Evolutionary conservation across 2,113 vertebrate species (phyloP).

Genomic region (Hippocampus mohnikei): DNA sequence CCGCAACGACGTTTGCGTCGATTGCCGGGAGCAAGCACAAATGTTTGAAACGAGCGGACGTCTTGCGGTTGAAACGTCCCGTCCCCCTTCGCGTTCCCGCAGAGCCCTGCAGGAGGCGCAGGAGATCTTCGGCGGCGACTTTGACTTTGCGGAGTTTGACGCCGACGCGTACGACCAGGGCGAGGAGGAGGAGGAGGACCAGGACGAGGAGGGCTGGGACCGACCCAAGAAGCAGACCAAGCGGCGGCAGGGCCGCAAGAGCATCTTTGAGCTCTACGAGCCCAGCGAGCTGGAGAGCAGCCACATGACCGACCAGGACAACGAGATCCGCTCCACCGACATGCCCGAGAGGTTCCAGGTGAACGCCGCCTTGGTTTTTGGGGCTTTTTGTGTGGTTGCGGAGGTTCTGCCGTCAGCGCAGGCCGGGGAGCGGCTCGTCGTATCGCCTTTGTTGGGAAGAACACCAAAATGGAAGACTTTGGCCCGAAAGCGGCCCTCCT

Average conservation of each 20-base stretch:
- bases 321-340: slow-evolving; percentile 94
- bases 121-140: slow-evolving; percentile 97
- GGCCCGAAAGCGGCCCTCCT: too few species aligned
- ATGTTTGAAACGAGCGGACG: not conserved
- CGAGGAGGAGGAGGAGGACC: slow-evolving; percentile 93
- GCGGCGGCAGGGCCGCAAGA: slow-evolving; percentile 89
- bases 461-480: not conserved
- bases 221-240: slow-evolving; percentile 94
- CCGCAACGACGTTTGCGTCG: not conserved
- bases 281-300: slow-evolving; percentile 97
- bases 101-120: slow-evolving; percentile 97
- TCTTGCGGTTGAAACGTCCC: not conserved
- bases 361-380: slow-evolving; percentile 25
- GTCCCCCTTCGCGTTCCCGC: slow-evolving; percentile 8
- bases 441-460: too few species aligned
- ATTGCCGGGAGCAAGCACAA: not conserved
- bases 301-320: slow-evolving; percentile 97
- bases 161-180: slow-evolving; percentile 89
- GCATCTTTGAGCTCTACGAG: slow-evolving; percentile 98
- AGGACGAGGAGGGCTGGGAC: slow-evolving; percentile 87
- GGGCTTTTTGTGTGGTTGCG: too few species aligned
- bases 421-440: too few species aligned
- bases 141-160: slow-evolving; percentile 95
- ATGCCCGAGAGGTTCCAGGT: slow-evolving; percentile 99
- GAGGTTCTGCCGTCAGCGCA: not conserved